Conservation (phyloP, 2,888 invertebrate genomes). For the Heteropelma amictum region DNA sequence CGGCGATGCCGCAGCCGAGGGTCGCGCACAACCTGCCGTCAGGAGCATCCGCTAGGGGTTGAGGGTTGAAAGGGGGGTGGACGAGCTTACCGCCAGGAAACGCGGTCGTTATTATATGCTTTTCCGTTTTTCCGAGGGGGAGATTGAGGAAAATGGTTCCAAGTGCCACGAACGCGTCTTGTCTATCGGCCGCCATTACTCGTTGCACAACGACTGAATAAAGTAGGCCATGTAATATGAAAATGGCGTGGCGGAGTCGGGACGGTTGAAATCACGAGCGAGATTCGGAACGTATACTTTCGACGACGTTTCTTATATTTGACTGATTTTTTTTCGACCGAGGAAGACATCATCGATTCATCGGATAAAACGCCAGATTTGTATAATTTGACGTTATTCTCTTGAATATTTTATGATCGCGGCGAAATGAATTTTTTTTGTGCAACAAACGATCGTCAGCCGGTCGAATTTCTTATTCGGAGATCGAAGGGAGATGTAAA, state of each 20-base stretch:
- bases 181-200: slow-evolving; percentile 55
- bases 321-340: too few species aligned
- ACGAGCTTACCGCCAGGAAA: slow-evolving; percentile 51
- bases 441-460: too few species aligned
- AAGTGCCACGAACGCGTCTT: slow-evolving; percentile 46
- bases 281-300: slow-evolving; percentile 15
- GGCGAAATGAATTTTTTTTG: too few species aligned
- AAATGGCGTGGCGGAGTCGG: neutral
- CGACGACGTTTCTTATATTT: slow-evolving; percentile 13
- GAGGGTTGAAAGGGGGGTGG: neutral
- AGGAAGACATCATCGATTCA: too few species aligned
- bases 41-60: slow-evolving; percentile 1
- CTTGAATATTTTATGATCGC: too few species aligned
- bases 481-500: too few species aligned
- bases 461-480: too few species aligned
- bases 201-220: slow-evolving; percentile 53
- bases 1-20: slow-evolving; percentile 45
- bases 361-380: too few species aligned
- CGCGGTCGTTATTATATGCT: slow-evolving; percentile 57
- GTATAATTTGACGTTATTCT: too few species aligned
- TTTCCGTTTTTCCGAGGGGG: slow-evolving; percentile 41
- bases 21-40: slow-evolving; percentile 39
- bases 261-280: slow-evolving; percentile 23
- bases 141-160: slow-evolving; percentile 8
- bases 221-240: slow-evolving; percentile 43